These are phyloP conservation scores for Thalassarche chlororhynchos DNA, from an alignment of 2,113 vertebrate species.

Conservation along the genomic window DNA sequence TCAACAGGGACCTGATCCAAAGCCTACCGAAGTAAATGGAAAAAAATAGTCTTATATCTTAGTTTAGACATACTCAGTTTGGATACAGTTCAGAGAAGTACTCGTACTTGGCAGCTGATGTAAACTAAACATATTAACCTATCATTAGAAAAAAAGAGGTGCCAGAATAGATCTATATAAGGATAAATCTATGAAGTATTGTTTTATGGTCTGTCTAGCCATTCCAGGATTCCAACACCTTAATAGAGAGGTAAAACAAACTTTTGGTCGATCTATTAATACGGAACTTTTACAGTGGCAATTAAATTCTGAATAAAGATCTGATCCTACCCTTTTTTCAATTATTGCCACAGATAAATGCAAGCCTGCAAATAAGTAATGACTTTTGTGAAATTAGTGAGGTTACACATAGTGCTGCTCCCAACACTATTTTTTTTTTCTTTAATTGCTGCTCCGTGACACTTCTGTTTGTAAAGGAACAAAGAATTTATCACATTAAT, in stretches of 20 bases:
- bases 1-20: neutral
- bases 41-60: constrained; percentile 4
- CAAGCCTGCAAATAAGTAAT: neutral
- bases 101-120: neutral
- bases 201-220: neutral
- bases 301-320: neutral
- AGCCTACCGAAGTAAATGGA: neutral
- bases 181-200: neutral
- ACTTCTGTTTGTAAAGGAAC: neutral
- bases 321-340: neutral
- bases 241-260: neutral
- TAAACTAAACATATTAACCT: constrained; percentile 37
- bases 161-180: neutral
- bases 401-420: neutral
- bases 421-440: neutral
- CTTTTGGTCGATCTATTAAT: neutral
- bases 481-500: neutral
- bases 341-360: neutral
- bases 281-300: neutral
- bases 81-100: constrained; percentile 31
- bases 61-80: constrained; percentile 3
- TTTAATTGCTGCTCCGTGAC: neutral
- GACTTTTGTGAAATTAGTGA: neutral
- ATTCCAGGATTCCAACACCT: neutral
- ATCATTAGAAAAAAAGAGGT: neutral